A percentile compares a stretch with the other conserved stretches of the same genome.
These are phyloP conservation scores for Phenganax subtilis DNA, from an alignment of 92 coral and sea anemone species.

Conservation along the genomic window DNA sequence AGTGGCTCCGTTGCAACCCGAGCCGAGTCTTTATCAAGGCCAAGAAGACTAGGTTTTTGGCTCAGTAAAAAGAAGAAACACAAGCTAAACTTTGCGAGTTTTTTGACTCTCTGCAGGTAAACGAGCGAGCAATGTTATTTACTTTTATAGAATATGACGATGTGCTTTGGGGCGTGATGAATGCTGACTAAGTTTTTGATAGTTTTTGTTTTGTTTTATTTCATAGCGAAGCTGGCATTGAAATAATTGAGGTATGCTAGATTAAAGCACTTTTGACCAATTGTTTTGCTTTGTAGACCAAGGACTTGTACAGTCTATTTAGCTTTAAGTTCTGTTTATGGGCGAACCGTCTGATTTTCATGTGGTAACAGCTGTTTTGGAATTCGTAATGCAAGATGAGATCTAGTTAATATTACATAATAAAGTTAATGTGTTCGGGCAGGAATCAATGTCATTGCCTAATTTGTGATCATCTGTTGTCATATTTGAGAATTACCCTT, in stretches of 20 bases:
- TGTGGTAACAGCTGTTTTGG: neutral
- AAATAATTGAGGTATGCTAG: slow-evolving; percentile 71
- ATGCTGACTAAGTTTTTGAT: slow-evolving; percentile 3
- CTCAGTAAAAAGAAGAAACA: slow-evolving; percentile 92
- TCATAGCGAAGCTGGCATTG: slow-evolving; percentile 87
- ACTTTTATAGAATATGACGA: neutral
- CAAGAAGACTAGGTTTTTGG: slow-evolving; percentile 75
- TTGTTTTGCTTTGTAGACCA: neutral
- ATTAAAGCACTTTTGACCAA: slow-evolving; percentile 16
- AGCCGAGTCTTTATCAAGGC: slow-evolving; percentile 44
- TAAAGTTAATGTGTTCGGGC: no score
- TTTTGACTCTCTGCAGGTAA: slow-evolving; percentile 80
- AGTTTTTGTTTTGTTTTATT: neutral
- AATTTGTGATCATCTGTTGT: neutral
- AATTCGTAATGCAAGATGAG: neutral
- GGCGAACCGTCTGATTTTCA: neutral
- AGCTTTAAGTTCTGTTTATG: neutral
- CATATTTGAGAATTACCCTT: no score
- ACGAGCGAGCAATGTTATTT: slow-evolving; percentile 17
- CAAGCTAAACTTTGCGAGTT: slow-evolving; percentile 69
- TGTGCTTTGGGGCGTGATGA: neutral
- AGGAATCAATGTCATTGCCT: neutral
- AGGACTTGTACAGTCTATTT: neutral
- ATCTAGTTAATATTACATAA: no score
- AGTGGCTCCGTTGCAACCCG: slow-evolving; percentile 8